Conservation (phyloP, 2,113 vertebrate species). For the Mormoops blainvillei region DNA sequence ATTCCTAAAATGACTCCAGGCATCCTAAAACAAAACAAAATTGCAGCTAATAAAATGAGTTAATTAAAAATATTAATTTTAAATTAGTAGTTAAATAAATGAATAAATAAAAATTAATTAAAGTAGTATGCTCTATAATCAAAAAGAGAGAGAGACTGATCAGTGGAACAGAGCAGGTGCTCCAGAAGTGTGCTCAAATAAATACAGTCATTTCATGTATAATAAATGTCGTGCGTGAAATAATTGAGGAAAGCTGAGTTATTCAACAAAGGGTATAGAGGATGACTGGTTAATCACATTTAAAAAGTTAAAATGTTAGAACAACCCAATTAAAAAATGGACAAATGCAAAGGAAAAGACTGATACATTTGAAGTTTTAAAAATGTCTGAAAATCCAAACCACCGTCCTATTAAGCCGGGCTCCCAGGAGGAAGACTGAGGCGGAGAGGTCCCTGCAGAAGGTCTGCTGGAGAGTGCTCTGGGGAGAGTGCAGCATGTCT, state of each 20-base stretch:
- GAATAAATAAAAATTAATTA: not conserved
- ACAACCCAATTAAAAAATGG: not conserved
- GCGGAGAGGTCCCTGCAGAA: not conserved
- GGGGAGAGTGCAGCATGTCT: not conserved
- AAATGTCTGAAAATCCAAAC: not conserved
- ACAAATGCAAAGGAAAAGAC: not conserved
- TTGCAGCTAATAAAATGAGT: not conserved
- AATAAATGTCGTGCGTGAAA: not conserved
- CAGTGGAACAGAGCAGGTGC: not conserved
- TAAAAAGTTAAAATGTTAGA: not conserved
- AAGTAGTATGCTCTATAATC: not conserved
- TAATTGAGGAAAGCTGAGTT: not conserved
- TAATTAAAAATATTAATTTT: not conserved
- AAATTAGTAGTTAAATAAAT: not conserved
- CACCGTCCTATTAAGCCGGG: too few species aligned
- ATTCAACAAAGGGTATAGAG: not conserved
- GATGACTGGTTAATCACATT: not conserved
- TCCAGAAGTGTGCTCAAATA: not conserved
- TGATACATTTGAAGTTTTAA: not conserved
- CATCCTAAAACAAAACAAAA: not conserved
- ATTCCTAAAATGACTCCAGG: slow-evolving; percentile 13
- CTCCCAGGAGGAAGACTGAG: not conserved
- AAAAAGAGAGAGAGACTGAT: not conserved
- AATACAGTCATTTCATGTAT: not conserved
- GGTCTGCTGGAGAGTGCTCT: not conserved